Conservation (phyloP, 2,888 invertebrate species). For the Caenorhabditis auriculariae region DNA sequence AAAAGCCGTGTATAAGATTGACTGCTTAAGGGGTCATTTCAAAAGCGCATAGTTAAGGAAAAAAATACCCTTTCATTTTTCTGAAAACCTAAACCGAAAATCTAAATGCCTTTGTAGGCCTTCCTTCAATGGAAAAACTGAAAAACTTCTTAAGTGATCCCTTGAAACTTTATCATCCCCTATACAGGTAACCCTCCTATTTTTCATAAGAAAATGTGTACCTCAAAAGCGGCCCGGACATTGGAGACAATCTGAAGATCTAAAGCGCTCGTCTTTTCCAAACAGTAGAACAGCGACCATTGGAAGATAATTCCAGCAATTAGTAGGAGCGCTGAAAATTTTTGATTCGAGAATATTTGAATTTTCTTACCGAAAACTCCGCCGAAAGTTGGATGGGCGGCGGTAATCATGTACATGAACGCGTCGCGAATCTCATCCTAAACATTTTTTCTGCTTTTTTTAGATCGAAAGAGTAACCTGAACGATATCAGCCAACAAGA, state of each 20-base stretch:
- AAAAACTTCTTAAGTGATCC: no score
- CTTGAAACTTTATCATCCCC: no score
- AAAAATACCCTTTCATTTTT: no score
- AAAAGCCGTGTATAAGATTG: no score
- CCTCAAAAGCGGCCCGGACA: conserved; percentile 49
- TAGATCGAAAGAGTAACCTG: conserved; percentile 28
- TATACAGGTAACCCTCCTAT: not conserved
- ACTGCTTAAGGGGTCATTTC: no score
- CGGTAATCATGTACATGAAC: conserved; percentile 60
- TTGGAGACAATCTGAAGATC: conserved; percentile 47
- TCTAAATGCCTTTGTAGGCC: no score
- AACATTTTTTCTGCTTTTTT: conserved; percentile 4
- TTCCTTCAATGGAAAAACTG: no score
- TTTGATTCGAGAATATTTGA: not conserved
- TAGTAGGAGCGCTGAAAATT: conserved; percentile 21
- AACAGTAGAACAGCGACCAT: conserved; percentile 41
- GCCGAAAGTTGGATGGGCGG: conserved; percentile 51
- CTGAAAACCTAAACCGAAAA: no score
- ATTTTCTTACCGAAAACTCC: conserved; percentile 26
- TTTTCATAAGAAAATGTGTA: not conserved
- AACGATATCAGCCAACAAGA: conserved; percentile 56
- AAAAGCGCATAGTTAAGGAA: no score
- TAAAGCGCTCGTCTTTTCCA: conserved; percentile 40
- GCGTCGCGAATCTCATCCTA: conserved; percentile 62
- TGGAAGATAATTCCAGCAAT: conserved; percentile 33